Conservation (phyloP, 2,797 vertebrate genomes). For the Molossus molossus region DNA sequence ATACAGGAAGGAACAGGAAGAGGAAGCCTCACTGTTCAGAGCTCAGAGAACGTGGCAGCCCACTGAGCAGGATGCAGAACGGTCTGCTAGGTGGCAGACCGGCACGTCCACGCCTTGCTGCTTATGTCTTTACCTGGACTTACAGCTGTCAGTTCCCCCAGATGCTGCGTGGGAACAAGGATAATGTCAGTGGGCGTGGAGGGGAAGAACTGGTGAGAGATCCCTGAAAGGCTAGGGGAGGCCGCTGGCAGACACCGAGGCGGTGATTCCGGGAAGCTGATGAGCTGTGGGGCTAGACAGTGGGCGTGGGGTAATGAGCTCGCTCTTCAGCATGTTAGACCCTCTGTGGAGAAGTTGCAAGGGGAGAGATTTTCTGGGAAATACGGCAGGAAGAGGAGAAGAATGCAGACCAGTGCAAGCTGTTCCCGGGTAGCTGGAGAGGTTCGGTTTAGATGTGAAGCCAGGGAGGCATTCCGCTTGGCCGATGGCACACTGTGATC, state of each 20-base stretch:
- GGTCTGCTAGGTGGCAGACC: not conserved
- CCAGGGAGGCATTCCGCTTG: conserved; percentile 28
- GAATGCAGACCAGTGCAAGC: not conserved
- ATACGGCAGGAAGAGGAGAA: not conserved
- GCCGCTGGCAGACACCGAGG: rapidly evolving
- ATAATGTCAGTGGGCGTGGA: not conserved
- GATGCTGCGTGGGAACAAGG: too few species aligned
- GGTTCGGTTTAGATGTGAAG: not conserved
- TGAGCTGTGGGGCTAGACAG: not conserved
- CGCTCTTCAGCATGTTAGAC: not conserved
- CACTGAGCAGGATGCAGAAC: rapidly evolving
- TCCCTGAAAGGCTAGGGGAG: not conserved
- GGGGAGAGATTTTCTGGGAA: not conserved
- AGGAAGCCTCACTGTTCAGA: not conserved
- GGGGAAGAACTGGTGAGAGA: not conserved
- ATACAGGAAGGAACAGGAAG: not conserved
- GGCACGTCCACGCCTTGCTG: too few species aligned
- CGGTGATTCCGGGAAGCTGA: rapidly evolving
- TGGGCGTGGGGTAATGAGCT: not conserved
- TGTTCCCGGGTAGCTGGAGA: not conserved
- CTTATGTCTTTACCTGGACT: not conserved
- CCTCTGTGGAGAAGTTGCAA: not conserved
- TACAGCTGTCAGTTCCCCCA: not conserved
- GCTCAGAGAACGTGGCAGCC: not conserved
- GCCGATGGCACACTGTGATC: not conserved